Base-by-base conservation (phyloP, 2,113 vertebrate genomes). In the Dasyornis broadbenti region DNA sequence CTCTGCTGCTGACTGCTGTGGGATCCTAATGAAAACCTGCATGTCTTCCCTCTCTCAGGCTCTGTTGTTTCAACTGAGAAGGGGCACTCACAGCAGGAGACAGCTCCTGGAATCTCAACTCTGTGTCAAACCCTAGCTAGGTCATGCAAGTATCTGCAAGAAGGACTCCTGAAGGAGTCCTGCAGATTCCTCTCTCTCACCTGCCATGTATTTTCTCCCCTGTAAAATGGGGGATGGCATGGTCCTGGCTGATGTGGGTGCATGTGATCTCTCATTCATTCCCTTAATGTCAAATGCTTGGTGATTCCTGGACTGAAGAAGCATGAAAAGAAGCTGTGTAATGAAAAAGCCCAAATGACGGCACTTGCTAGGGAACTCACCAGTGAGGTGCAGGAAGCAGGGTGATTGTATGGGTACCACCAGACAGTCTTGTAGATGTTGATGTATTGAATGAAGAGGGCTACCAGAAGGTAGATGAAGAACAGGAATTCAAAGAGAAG, bases 341-440 rank as follows among this genome's bases (percentile, higher is more conserved):
- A 92, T 92, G 91, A 70, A 31, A 88, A 86, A 83, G 54, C n/a
- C 20, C 0, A 3, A 63, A 60, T 5, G 30, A 68, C 3, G 17
- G 21, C 49, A 33, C 26, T 57, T 61, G 35, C 53, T 69, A 30
- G 40, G 47, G 53, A 82, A 97, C 97, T 98, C 96, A 99, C 99
- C 96, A 99, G 96, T 16, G 99, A 99, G 93, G 99, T 99, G 97
- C 99, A 99, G 92, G 99, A 99, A 82, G 99, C 98, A 64, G 99
- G 99, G 90, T 99, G 98, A 97, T 98, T 99, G 94, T 99, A 99
- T 4, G 99, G 99, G 93, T 99, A 99, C 99, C 99, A 99, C 99
- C 99, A 99, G 88, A 99, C 99, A 4, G 99, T 99, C 98, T 99
- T 99, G 98, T 99, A 99, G 94, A 99, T 99, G 97, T 99, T 99